Percentiles rank a stretch among this genome's conserved stretches.
Conservation (phyloP, 2,797 vertebrate species). For the Labroides dimidiatus region DNA sequence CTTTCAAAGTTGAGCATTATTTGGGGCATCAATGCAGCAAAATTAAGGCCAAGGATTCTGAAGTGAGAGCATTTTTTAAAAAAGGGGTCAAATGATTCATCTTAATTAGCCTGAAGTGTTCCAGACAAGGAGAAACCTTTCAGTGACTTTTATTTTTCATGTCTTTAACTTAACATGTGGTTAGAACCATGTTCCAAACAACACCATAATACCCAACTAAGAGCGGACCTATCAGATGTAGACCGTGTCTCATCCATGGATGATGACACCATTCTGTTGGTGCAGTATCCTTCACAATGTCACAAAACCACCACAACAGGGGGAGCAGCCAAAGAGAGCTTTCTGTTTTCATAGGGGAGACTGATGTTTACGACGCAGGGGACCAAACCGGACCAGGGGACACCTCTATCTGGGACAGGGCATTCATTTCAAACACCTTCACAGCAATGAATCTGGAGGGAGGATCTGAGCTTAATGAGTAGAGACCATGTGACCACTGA, state of each 20-base stretch:
- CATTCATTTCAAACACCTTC: slow-evolving; percentile 72
- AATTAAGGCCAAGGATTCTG: too few species aligned
- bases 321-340: slow-evolving; percentile 48
- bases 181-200: too few species aligned
- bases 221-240: not conserved
- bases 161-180: too few species aligned
- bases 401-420: slow-evolving; percentile 78
- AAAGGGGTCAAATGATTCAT: too few species aligned
- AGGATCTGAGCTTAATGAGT: slow-evolving; percentile 79
- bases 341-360: slow-evolving; percentile 64
- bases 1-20: too few species aligned
- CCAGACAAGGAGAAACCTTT: too few species aligned
- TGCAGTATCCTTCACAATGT: slow-evolving; percentile 63
- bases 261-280: not conserved
- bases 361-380: slow-evolving; percentile 75
- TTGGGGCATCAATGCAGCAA: too few species aligned
- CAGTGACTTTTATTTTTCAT: too few species aligned
- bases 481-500: slow-evolving; percentile 59
- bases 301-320: slow-evolving; percentile 28
- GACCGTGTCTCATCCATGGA: not conserved
- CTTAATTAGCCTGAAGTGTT: too few species aligned
- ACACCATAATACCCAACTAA: too few species aligned
- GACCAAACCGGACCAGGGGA: slow-evolving; percentile 69
- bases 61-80: too few species aligned
- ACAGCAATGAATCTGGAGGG: slow-evolving; percentile 75